Evolutionary conservation across 1,140 invertebrate genomes (phyloP), one percentile per base, ranked within the genome.

Genomic region (Neodiprion fabricii): DNA sequence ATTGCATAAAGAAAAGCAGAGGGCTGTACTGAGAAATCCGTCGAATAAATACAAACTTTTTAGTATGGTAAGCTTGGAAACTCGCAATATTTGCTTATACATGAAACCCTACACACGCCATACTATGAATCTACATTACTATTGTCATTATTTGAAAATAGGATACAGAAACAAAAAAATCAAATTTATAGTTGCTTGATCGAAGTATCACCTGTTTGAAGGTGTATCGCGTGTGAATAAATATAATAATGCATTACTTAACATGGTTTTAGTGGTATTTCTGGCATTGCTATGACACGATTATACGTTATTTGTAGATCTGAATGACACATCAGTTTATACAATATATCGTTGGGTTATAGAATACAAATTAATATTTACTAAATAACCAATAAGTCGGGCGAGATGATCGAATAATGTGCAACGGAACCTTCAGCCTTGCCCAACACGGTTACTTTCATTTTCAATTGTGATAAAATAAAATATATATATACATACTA

Each of bases 381-480:
- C 53, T 61, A 61, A 61, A 61, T 61, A 61, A 61, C 53, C 11
- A 61, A 61, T 61, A 61, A 17, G 53, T 61, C 11, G n/a, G 53
- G 53, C 9, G 53, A 61, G 11, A 61, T 61, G 11, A 76, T 53
- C 68, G 65, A 67, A 50, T 78, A 40, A 79, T 72, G 76, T 14
- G 23, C 48, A 77, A 71, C 69, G 74, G 79, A 73, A 61, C 49
- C 72, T 61, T 72, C 76, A 75, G 65, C 77, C 81, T 68, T 78
- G 70, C 65, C 40, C 53, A 28, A 72, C 73, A 74, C 71, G 77
- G 11, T 76, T 79, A 82, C 72, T 76, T 84, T 85, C 80, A 82
- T 83, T 84, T 61, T 81, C 72, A 79, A 84, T 80, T 84, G 82
- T 84, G 81, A 84, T 85, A 84, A 83, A 82, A 75, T 65, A 12